Evolutionary conservation across 2,113 vertebrate genomes (phyloP).

Genomic region (Hippocampus comes): DNA sequence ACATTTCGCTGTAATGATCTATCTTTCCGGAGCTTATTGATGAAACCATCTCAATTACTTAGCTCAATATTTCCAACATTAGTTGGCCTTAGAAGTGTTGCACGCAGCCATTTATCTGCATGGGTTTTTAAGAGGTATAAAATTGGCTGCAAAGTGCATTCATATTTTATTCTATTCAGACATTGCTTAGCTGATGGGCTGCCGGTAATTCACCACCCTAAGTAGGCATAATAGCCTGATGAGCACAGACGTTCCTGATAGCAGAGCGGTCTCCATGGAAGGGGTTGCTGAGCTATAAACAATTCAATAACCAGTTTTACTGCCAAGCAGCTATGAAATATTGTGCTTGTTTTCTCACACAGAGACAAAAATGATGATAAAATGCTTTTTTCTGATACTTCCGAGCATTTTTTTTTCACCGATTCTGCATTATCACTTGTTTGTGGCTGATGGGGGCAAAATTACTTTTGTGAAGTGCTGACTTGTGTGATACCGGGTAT

Average conservation of each 20-base stretch:
- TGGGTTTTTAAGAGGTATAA: constrained; percentile 59
- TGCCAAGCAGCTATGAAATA: constrained; percentile 51
- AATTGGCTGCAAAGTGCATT: constrained; percentile 61
- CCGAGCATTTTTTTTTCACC: constrained; percentile 32
- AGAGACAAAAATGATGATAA: constrained; percentile 34
- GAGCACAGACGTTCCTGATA: constrained; percentile 58
- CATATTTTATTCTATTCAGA: constrained; percentile 72
- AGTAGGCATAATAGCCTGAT: constrained; percentile 63
- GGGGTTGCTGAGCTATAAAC: constrained; percentile 31
- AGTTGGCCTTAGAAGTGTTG: constrained; percentile 69
- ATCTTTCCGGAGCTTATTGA: constrained; percentile 64
- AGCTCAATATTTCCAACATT: constrained; percentile 74
- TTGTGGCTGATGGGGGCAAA: constrained; percentile 41
- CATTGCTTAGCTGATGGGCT: constrained; percentile 63
- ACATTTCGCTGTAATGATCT: constrained; percentile 65
- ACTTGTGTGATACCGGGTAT: constrained; percentile 61
- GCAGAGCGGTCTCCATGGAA: constrained; percentile 54
- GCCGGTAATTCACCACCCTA: constrained; percentile 70
- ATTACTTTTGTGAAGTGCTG: constrained; percentile 71
- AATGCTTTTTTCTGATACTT: constrained; percentile 17
- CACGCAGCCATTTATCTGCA: constrained; percentile 60
- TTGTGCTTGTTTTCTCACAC: constrained; percentile 34
- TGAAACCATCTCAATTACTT: constrained; percentile 71
- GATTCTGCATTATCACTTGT: constrained; percentile 49
- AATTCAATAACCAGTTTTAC: constrained; percentile 48